These are phyloP conservation scores for Tineola bisselliella DNA, from an alignment of 2,888 invertebrate genomes.

Conservation along the genomic window DNA sequence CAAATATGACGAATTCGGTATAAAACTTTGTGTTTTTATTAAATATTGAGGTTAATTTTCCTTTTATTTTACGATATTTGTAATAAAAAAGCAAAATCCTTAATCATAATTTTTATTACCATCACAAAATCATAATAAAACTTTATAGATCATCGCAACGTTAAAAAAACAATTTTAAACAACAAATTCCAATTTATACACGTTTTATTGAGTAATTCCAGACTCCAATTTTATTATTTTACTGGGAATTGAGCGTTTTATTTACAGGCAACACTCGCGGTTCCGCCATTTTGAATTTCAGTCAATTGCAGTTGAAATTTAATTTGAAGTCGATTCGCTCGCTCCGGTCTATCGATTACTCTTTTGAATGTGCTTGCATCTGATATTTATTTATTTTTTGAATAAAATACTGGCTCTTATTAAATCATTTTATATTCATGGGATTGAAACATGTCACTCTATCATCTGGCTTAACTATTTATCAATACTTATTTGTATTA, in stretches of 20 bases:
- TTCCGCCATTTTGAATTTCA: not conserved
- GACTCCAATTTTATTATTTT: not conserved
- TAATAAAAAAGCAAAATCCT: not conserved
- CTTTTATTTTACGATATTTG: not conserved
- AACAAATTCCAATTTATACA: not conserved
- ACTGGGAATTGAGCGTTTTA: not conserved
- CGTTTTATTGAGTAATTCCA: not conserved
- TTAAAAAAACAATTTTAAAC: not conserved
- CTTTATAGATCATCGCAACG: not conserved
- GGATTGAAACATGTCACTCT: no score
- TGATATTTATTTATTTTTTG: not conserved
- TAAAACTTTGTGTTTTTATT: no score
- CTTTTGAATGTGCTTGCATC: not conserved
- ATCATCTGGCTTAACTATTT: no score
- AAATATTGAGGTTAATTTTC: no score
- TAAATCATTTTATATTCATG: no score
- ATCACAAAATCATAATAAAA: not conserved
- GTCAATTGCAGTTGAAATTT: slow-evolving; percentile 4
- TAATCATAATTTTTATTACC: not conserved
- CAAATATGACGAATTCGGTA: no score
- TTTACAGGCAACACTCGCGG: not conserved
- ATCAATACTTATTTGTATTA: no score
- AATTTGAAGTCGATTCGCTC: not conserved
- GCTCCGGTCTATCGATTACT: not conserved
- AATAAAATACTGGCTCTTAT: not conserved